phyloP scores from a whole-genome alignment of 1,140 invertebrate species.

The Bombus pyrosoma region DNA sequence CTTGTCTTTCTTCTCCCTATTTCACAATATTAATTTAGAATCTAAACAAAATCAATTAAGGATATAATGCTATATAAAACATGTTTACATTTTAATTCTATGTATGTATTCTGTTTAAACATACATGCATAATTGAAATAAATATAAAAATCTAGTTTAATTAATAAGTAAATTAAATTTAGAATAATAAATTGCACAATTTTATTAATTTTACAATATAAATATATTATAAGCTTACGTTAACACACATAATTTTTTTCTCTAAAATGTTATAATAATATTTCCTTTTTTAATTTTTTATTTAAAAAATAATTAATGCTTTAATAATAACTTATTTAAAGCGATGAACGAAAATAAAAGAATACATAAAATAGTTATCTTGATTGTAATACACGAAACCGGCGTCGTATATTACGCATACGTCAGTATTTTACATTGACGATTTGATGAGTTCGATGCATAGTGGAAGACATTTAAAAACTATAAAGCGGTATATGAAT shows the following conservation, averaged over 20 bases:
- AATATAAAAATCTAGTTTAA: conserved; percentile 6
- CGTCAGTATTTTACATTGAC: conserved; percentile 24
- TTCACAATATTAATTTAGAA: neutral
- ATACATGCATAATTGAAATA: neutral
- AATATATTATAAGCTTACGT: neutral
- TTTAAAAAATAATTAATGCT: neutral
- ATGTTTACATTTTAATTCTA: neutral
- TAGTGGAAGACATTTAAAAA: conserved; percentile 43
- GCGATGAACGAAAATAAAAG: neutral
- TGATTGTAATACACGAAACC: conserved; percentile 8
- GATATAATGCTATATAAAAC: neutral
- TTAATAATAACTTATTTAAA: neutral
- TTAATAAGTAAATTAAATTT: neutral
- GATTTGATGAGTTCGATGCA: conserved; percentile 28
- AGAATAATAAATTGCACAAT: neutral
- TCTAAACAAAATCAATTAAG: neutral
- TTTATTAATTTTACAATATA: neutral
- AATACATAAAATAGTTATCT: neutral
- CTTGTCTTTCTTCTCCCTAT: neutral
- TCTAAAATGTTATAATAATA: neutral
- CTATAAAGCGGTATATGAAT: conserved; percentile 14
- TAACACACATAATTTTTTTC: neutral
- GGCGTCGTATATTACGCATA: conserved; percentile 21
- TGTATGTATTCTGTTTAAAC: neutral
- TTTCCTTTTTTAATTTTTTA: neutral